Percentiles rank a stretch among this genome's conserved stretches.
Conservation (phyloP, 2,797 vertebrate species). For the Myiotriccus ornatus region DNA sequence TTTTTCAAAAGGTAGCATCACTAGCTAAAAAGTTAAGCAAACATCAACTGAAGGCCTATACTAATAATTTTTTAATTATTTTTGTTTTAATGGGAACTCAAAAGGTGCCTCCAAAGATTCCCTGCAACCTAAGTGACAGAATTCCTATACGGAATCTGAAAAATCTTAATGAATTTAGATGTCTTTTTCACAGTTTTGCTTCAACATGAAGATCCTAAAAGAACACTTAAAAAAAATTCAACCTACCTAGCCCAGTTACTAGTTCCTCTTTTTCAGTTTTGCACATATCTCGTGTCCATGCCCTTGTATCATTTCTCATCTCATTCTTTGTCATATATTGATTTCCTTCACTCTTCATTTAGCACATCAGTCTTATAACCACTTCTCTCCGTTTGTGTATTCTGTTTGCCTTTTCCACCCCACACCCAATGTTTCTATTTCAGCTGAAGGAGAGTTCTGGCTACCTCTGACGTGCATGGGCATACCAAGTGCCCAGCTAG, state of each 20-base stretch:
- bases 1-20: neutral
- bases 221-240: neutral
- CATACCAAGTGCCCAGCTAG: neutral
- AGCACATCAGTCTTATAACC: neutral
- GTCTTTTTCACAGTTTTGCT: neutral
- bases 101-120: neutral
- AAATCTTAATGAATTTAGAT: neutral
- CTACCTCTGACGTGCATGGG: neutral
- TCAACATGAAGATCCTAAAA: neutral
- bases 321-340: neutral
- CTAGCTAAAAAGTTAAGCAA: neutral
- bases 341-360: conserved; percentile 22
- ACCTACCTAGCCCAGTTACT: neutral
- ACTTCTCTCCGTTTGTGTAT: neutral
- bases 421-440: neutral
- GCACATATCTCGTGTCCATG: neutral
- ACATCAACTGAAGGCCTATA: neutral
- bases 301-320: neutral
- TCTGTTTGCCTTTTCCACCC: neutral
- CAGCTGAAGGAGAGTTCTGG: neutral
- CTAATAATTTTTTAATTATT: neutral
- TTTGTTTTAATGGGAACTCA: neutral
- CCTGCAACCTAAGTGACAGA: neutral
- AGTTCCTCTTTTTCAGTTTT: neutral
- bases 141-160: neutral